A percentile compares a stretch with the other conserved stretches of the same genome.
These are phyloP conservation scores for Lasioglossum pauxillum DNA, from an alignment of 2,888 invertebrate genomes.

Conservation along the genomic window DNA sequence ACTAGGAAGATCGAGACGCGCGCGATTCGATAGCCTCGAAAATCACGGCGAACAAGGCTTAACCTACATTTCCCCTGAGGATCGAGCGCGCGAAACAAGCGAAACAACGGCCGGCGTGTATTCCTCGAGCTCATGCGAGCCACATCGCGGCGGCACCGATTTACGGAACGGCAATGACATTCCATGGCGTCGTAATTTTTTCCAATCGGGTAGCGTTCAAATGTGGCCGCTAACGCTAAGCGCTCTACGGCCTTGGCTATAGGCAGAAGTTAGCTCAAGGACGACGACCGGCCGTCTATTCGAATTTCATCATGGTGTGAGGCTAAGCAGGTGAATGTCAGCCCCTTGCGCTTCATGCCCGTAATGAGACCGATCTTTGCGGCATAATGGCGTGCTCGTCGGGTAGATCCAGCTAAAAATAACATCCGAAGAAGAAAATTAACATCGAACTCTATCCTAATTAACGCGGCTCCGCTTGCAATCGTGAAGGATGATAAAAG, in stretches of 20 bases:
- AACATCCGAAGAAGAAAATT: not conserved
- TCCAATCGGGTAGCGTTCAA: slow-evolving; percentile 69
- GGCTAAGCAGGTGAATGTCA: slow-evolving; percentile 75
- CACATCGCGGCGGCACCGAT: slow-evolving; percentile 56
- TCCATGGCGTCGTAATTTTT: slow-evolving; percentile 74
- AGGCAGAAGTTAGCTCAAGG: slow-evolving; percentile 80
- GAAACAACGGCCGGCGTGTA: slow-evolving; percentile 39
- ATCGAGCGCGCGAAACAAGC: slow-evolving; percentile 16
- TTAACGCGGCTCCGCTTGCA: not conserved
- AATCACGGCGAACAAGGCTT: slow-evolving; percentile 38
- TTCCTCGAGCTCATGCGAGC: slow-evolving; percentile 40
- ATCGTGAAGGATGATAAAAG: not conserved
- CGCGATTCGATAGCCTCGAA: slow-evolving; percentile 43
- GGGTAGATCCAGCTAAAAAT: slow-evolving; percentile 27
- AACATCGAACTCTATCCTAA: not conserved
- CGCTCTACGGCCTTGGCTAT: slow-evolving; percentile 64
- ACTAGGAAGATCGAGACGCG: slow-evolving; percentile 39
- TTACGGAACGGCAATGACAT: slow-evolving; percentile 76
- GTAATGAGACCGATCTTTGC: slow-evolving; percentile 64
- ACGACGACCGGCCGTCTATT: slow-evolving; percentile 70
- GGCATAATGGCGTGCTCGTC: slow-evolving; percentile 26
- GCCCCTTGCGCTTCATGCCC: slow-evolving; percentile 59
- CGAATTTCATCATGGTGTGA: slow-evolving; percentile 76
- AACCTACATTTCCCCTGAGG: slow-evolving; percentile 42
- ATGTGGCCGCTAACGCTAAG: slow-evolving; percentile 62